These are phyloP conservation scores for Typhlichthys subterraneus DNA, from an alignment of 2,797 vertebrate genomes.

Conservation along the genomic window DNA sequence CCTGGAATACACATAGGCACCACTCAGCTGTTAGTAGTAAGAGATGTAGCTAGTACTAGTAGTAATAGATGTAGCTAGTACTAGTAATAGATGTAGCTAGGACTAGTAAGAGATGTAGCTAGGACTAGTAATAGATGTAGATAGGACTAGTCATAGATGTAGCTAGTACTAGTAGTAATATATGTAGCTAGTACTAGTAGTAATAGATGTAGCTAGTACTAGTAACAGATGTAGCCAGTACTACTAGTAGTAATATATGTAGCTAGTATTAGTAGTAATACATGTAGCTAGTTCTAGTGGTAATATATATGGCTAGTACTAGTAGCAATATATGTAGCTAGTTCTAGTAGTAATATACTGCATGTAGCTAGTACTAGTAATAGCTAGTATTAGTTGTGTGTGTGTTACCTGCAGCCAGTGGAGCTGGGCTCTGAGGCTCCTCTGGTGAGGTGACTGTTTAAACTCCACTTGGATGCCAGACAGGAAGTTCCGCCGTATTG, in stretches of 20 bases:
- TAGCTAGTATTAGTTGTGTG: not conserved
- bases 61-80: not conserved
- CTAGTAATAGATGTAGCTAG: not conserved
- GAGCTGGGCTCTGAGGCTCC: slow-evolving; percentile 89
- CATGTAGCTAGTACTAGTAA: too few species aligned
- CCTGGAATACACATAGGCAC: slow-evolving; percentile 67
- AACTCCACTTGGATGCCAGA: slow-evolving; percentile 93
- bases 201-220: not conserved
- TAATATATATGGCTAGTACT: too few species aligned
- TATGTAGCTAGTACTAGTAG: not conserved
- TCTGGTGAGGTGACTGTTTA: slow-evolving; percentile 92
- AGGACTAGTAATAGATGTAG: too few species aligned
- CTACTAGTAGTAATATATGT: too few species aligned
- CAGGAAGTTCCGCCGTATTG: slow-evolving; percentile 89
- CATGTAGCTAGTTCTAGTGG: too few species aligned
- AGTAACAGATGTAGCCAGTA: not conserved
- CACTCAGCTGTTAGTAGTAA: not conserved
- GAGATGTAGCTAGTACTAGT: too few species aligned
- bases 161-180: not conserved
- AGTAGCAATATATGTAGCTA: too few species aligned
- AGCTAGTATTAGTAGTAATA: too few species aligned
- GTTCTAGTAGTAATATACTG: too few species aligned
- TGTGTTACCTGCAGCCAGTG: slow-evolving; percentile 91
- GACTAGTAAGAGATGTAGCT: not conserved
- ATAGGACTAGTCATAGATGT: not conserved